Evolutionary conservation across 2,797 vertebrate species (phyloP).

Genomic region (Lindbergichthys nudifrons): DNA sequence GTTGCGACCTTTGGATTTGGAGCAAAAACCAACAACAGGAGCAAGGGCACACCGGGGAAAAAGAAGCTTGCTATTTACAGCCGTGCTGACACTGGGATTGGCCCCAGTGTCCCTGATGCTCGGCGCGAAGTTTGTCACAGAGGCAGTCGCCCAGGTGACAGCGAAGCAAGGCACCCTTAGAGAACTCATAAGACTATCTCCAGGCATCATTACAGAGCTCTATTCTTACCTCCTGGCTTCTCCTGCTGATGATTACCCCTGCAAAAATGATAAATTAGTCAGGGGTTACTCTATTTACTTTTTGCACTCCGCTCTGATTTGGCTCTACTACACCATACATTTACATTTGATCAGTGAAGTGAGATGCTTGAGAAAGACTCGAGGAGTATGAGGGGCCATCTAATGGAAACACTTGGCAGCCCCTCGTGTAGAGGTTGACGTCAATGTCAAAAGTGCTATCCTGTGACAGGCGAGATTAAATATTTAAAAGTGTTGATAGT

Average conservation of each 20-base stretch:
- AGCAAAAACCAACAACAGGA: conserved; percentile 49
- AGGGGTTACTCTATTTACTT: conserved; percentile 26
- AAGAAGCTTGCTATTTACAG: conserved; percentile 65
- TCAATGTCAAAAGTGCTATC: conserved; percentile 83
- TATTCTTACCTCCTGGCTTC: not conserved
- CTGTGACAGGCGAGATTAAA: conserved; percentile 81
- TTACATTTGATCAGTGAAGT: conserved; percentile 50
- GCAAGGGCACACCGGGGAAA: conserved; percentile 33
- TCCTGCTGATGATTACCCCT: conserved; percentile 11
- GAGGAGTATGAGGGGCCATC: conserved; percentile 24
- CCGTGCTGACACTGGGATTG: conserved; percentile 47
- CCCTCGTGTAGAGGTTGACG: conserved; percentile 70
- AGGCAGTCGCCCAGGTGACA: conserved; percentile 70
- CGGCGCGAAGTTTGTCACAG: conserved; percentile 54
- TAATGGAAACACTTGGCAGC: conserved; percentile 70
- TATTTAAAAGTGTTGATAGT: conserved; percentile 82
- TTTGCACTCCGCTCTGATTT: conserved; percentile 25
- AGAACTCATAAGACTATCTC: conserved; percentile 43
- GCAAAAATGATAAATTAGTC: conserved; percentile 34
- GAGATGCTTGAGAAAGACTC: conserved; percentile 47
- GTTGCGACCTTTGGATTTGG: conserved; percentile 40
- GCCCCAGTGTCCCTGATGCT: conserved; percentile 51
- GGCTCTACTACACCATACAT: conserved; percentile 10
- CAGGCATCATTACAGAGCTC: conserved; percentile 10
- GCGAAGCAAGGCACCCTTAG: conserved; percentile 35